These are phyloP conservation scores for cat (Felis catus) DNA, from an alignment of 2,113 vertebrate species.

Conservation along the genomic window F.catus_Fca126_mat1.0 CM031419.1:192444001-192444500, in stretches of 20 bases:
- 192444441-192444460: neutral
- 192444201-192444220: neutral
- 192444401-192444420: neutral
- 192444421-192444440: conserved; percentile 14
- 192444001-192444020: neutral
- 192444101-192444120: neutral
- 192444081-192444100: neutral
- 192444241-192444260: neutral
- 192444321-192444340: neutral
- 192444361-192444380: conserved; percentile 13
- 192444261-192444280: neutral
- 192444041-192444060: neutral
- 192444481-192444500: neutral
- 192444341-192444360: conserved; percentile 1
- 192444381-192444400: neutral
- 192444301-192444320: neutral
- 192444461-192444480: conserved; percentile 34
- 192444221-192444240: neutral
- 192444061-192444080: neutral
- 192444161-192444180: neutral
- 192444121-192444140: neutral
- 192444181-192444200: neutral
- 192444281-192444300: neutral
- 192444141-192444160: neutral
- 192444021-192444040: neutral